Base-by-base conservation (phyloP, 2,797 vertebrate genomes). In the Borostomias antarcticus region DNA sequence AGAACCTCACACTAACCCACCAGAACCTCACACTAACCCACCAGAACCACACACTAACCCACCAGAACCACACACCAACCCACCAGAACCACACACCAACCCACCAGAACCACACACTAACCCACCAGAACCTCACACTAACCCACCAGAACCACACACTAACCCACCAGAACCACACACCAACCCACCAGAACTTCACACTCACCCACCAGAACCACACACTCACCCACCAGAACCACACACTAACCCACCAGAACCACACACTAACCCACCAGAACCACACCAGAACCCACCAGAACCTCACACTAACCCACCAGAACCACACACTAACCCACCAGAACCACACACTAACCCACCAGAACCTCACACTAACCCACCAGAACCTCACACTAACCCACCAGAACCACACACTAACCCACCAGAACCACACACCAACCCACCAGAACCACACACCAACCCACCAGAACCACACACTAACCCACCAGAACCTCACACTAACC, bases 381-480 rank as follows among this genome's bases (percentile, higher is more conserved):
- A n/a, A n/a, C n/a, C 40, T 15, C 13, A 17, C 40, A 45, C 40
- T 17, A 45, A 45, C 40, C 1, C 4, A 23, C 61, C 21, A n/a
- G 15, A 70, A 61, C 32, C 48, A 54, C 51, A 67, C 30, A 32
- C n/a, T 40, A n/a, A n/a, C n/a, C n/a, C n/a, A n/a, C n/a, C n/a
- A n/a, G n/a, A n/a, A n/a, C n/a, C 40, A 45, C 13, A 17, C 40
- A 45, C 40, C 40, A 45, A 45, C 40, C 1, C 4, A 23, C 61
- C 21, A n/a, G 15, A 70, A 61, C 32, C 48, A 54, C 51, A 67
- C 30, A 32, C n/a, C n/a, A n/a, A n/a, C n/a, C n/a, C n/a, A n/a
- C n/a, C n/a, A n/a, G n/a, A n/a, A n/a, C n/a, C 40, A 45, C 13
- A 17, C 40, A 45, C 40, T 17, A 45, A 45, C 40, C 1, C 4